phyloP scores from a whole-genome alignment of 2,797 vertebrate genomes.

The Acanthurus tractus region DNA sequence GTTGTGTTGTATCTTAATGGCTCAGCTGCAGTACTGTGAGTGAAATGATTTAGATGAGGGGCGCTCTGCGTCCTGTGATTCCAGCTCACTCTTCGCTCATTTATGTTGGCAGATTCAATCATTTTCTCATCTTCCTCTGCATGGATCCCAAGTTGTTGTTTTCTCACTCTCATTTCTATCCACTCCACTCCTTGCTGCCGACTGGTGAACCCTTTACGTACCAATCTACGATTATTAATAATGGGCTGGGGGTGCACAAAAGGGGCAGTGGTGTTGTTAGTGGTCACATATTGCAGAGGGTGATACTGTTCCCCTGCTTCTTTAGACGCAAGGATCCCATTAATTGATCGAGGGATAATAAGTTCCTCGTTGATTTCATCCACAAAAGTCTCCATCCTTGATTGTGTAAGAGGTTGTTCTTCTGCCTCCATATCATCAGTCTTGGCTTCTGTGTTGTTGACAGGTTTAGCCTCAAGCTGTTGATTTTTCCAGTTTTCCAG shows the following conservation, averaged over 20 bases:
- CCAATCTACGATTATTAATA: not conserved
- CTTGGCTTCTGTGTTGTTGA: conserved; percentile 10
- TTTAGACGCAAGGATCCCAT: conserved; percentile 37
- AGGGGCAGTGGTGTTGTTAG: not conserved
- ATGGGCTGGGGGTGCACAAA: not conserved
- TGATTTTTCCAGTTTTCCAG: conserved; percentile 54
- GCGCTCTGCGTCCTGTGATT: conserved; percentile 30
- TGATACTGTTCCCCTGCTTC: conserved; percentile 27
- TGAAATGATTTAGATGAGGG: conserved; percentile 28
- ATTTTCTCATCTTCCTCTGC: conserved; percentile 40
- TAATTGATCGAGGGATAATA: conserved; percentile 20
- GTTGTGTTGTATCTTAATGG: conserved; percentile 31
- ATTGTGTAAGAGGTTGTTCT: conserved; percentile 17
- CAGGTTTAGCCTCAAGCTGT: conserved; percentile 38
- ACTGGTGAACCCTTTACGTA: not conserved
- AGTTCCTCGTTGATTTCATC: conserved; percentile 44
- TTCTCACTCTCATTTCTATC: conserved; percentile 61
- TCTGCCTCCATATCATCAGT: conserved; percentile 36
- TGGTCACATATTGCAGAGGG: conserved; percentile 3
- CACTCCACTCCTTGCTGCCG: conserved; percentile 34
- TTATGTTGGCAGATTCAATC: conserved; percentile 24
- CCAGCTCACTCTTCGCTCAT: conserved; percentile 55
- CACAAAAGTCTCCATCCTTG: conserved; percentile 30
- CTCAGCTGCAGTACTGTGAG: conserved; percentile 4
- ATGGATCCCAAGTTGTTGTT: conserved; percentile 18